Evolutionary conservation across 2,888 invertebrate species (phyloP).

Genomic region (Plagodis pulveraria): DNA sequence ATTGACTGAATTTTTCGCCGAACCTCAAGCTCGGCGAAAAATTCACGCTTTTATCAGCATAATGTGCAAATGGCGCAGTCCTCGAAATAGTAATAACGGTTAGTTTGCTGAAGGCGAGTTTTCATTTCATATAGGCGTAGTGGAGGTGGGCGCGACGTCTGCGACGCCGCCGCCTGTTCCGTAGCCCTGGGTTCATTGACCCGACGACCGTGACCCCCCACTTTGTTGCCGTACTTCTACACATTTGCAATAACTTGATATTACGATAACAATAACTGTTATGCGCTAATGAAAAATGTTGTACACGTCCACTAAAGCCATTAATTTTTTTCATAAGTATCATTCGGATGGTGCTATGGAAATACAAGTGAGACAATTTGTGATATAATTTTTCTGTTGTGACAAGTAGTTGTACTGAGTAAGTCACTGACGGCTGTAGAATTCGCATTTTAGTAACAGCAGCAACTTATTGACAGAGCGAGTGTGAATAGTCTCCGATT

Average conservation of each 20-base stretch:
- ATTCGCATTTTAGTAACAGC: too few relatives aligned
- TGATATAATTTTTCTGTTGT: too few relatives aligned
- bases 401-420: too few relatives aligned
- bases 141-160: constrained; percentile 51
- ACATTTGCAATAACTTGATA: constrained; percentile 22
- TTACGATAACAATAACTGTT: constrained; percentile 1
- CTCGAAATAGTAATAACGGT: constrained; percentile 41
- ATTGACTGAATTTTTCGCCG: too few relatives aligned
- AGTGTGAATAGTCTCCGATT: too few relatives aligned
- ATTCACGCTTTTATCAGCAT: constrained; percentile 5
- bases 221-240: constrained; percentile 17
- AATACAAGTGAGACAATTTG: too few relatives aligned
- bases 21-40: constrained; percentile 10
- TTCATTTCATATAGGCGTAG: constrained; percentile 42
- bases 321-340: too few relatives aligned
- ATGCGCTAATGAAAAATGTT: too few relatives aligned
- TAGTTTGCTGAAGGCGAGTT: constrained; percentile 39
- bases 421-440: too few relatives aligned
- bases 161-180: constrained; percentile 46
- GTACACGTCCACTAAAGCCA: too few relatives aligned
- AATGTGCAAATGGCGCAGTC: constrained; percentile 28
- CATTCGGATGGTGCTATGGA: too few relatives aligned
- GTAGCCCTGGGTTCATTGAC: constrained; percentile 58
- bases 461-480: too few relatives aligned
- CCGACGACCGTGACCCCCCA: constrained; percentile 75